Conservation (phyloP, 2,113 vertebrate species). For the Otolemur garnettii region DNA sequence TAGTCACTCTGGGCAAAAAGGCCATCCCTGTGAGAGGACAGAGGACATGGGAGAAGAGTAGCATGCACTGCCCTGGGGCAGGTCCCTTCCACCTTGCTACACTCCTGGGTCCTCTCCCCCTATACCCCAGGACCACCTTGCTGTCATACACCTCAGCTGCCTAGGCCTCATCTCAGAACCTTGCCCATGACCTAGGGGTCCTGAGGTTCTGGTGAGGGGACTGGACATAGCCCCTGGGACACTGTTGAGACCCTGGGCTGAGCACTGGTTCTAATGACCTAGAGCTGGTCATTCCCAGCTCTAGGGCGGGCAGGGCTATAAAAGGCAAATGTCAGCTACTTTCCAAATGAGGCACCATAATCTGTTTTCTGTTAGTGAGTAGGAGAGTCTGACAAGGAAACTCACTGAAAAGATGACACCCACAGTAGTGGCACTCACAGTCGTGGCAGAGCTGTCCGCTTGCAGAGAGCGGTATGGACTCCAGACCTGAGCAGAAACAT, state of each 20-base stretch:
- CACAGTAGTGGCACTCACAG: too few species aligned
- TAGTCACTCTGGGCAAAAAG: background rate
- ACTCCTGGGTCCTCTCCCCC: background rate
- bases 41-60: background rate
- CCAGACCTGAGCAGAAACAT: fast-evolving
- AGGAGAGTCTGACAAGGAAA: too few species aligned
- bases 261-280: background rate
- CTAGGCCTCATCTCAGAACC: background rate
- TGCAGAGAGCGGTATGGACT: background rate
- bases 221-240: background rate
- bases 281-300: background rate
- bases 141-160: too few species aligned
- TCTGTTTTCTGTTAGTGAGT: too few species aligned
- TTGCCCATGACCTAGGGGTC: background rate
- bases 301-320: background rate
- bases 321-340: too few species aligned
- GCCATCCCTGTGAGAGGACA: too few species aligned
- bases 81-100: background rate
- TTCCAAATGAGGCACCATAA: too few species aligned
- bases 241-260: too few species aligned
- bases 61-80: too few species aligned
- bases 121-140: too few species aligned
- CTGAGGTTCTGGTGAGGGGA: background rate
- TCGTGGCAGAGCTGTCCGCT: background rate
- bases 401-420: too few species aligned